Conservation (phyloP, 2,888 invertebrate species). For the Bedellia somnulentella region DNA sequence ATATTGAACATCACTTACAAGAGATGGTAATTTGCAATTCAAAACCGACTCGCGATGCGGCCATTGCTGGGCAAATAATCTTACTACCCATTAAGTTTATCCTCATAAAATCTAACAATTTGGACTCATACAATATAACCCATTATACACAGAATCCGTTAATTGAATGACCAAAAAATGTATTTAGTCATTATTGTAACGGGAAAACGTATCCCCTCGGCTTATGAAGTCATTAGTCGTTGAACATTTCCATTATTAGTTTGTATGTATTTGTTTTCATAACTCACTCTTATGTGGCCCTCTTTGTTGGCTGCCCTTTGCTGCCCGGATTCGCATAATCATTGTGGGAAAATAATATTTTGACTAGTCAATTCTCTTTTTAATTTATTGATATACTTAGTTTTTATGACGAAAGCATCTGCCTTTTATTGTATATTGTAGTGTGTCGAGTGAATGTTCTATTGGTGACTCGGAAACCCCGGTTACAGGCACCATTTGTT, state of each 20-base stretch:
- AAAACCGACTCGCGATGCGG: no score
- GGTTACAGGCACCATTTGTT: neutral
- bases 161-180: no score
- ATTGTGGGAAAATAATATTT: slow-evolving; percentile 46
- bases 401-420: slow-evolving; percentile 27
- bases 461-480: neutral
- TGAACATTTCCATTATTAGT: slow-evolving; percentile 48
- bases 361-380: slow-evolving; percentile 25
- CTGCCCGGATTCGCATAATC: slow-evolving; percentile 32
- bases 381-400: slow-evolving; percentile 26
- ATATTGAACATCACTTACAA: no score
- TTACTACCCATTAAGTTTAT: no score
- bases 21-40: no score
- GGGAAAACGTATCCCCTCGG: no score
- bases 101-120: no score
- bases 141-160: no score
- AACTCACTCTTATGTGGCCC: slow-evolving; percentile 26
- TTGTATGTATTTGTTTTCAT: slow-evolving; percentile 56
- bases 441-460: neutral
- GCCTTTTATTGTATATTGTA: slow-evolving; percentile 7
- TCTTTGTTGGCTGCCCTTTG: slow-evolving; percentile 33
- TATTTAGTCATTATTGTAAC: no score
- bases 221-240: slow-evolving; percentile 55
- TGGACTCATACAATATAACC: no score
- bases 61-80: no score